Percentiles rank a stretch among this genome's conserved stretches.
These are phyloP conservation scores for Murina feae DNA, from an alignment of 2,113 vertebrate genomes.

Conservation along the genomic window DNA sequence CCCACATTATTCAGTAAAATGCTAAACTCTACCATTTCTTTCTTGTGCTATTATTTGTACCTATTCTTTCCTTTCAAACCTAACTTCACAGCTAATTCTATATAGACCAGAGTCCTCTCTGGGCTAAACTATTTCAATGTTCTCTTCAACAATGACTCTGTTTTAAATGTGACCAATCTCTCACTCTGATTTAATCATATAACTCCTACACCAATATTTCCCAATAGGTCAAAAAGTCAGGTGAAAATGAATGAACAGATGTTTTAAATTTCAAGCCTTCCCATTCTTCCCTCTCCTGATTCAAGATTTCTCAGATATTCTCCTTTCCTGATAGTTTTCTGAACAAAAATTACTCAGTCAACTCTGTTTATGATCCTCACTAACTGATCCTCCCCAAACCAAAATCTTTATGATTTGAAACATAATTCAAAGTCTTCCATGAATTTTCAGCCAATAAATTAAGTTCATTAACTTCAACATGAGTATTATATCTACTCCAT, in stretches of 20 bases:
- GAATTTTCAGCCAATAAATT: conserved; percentile 21
- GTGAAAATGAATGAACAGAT: conserved; percentile 36
- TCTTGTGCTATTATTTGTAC: not conserved
- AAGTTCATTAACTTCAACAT: not conserved
- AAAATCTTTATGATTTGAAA: conserved; percentile 32
- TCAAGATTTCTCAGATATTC: conserved; percentile 29
- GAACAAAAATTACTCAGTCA: conserved; percentile 35
- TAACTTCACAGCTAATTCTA: conserved; percentile 42
- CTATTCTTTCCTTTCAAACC: conserved; percentile 11
- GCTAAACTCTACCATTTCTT: not conserved
- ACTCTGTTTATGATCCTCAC: not conserved
- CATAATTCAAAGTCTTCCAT: conserved; percentile 27
- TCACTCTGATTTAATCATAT: conserved; percentile 1
- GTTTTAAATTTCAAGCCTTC: conserved; percentile 36
- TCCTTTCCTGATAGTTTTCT: conserved; percentile 6
- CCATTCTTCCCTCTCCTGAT: not conserved
- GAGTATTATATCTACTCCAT: not conserved
- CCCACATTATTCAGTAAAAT: not conserved
- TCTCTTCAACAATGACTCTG: conserved; percentile 23
- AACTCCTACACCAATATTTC: conserved; percentile 6
- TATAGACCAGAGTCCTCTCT: not conserved
- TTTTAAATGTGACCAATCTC: conserved; percentile 22
- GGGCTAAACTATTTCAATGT: not conserved
- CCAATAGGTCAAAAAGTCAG: conserved; percentile 40
- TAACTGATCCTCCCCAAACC: not conserved